A percentile compares a stretch with the other conserved stretches of the same genome.
Conservation (phyloP, 2,888 invertebrate species). For the Sarcophaga rosellei region DNA sequence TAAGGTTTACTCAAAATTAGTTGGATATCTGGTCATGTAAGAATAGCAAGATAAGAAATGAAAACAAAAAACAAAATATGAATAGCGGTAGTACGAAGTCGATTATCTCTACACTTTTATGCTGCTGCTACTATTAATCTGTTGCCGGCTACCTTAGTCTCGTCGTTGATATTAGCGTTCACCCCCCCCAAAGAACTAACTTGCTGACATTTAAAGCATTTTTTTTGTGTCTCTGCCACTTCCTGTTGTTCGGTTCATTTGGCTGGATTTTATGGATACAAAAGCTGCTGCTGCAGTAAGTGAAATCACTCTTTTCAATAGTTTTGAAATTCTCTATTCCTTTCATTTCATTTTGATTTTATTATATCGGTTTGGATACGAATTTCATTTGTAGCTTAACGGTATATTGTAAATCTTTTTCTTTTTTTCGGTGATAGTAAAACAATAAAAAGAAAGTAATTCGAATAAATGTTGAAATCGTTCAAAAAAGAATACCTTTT, state of each 20-base stretch:
- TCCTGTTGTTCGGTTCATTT: not conserved
- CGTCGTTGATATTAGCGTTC: constrained; percentile 23
- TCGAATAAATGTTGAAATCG: constrained; percentile 53
- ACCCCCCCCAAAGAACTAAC: constrained; percentile 43
- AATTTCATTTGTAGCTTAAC: constrained; percentile 29
- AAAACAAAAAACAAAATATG: too few relatives aligned
- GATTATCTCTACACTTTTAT: too few relatives aligned
- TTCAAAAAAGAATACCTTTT: constrained; percentile 57
- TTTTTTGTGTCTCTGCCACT: not conserved
- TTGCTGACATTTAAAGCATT: constrained; percentile 57
- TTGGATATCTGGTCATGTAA: too few relatives aligned
- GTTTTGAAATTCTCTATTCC: constrained; percentile 19
- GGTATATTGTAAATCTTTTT: too few relatives aligned
- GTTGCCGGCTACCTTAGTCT: constrained; percentile 18
- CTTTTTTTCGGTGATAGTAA: not conserved
- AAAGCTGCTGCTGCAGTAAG: not conserved
- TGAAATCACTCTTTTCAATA: constrained; percentile 31
- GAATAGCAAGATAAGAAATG: too few relatives aligned
- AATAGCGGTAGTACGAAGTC: too few relatives aligned
- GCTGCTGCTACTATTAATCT: not conserved
- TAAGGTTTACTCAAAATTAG: too few relatives aligned
- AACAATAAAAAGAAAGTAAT: constrained; percentile 51
- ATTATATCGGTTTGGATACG: constrained; percentile 22
- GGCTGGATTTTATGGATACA: not conserved
- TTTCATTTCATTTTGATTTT: constrained; percentile 56